A percentile compares a stretch with the other conserved stretches of the same genome.
Conservation (phyloP, 2,797 vertebrate species). For the Acrocephalus scirpaceus region DNA sequence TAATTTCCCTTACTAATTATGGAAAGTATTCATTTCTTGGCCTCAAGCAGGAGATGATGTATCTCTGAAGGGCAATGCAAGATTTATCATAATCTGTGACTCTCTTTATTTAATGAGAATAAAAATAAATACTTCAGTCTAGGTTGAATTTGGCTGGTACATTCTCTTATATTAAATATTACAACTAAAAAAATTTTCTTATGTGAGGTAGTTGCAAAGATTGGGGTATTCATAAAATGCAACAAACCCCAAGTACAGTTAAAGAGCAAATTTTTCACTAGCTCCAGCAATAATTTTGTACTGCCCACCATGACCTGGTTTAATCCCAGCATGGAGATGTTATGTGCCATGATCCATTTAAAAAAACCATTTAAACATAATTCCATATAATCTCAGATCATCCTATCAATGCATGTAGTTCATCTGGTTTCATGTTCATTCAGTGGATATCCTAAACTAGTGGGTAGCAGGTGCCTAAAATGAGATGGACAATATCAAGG, state of each 20-base stretch:
- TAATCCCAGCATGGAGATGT: background rate
- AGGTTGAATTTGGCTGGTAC: background rate
- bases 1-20: conserved; percentile 74
- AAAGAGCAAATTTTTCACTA: background rate
- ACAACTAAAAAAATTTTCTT: background rate
- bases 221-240: background rate
- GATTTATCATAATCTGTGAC: conserved; percentile 63
- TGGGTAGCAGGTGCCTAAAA: background rate
- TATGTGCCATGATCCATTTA: background rate
- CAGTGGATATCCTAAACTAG: background rate
- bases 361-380: background rate
- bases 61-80: conserved; percentile 62
- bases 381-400: background rate
- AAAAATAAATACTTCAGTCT: conserved; percentile 64
- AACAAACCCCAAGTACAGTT: background rate
- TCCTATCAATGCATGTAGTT: background rate
- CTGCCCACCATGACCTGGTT: background rate
- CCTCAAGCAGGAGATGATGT: conserved; percentile 67
- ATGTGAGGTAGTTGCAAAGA: background rate
- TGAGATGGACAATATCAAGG: background rate
- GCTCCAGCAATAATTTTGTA: background rate
- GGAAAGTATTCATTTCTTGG: conserved; percentile 72
- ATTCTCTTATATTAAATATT: background rate
- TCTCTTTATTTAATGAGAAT: conserved; percentile 69
- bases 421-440: background rate